Base-by-base conservation (phyloP, 2,113 vertebrate genomes). In the Semnornis frantzii region DNA sequence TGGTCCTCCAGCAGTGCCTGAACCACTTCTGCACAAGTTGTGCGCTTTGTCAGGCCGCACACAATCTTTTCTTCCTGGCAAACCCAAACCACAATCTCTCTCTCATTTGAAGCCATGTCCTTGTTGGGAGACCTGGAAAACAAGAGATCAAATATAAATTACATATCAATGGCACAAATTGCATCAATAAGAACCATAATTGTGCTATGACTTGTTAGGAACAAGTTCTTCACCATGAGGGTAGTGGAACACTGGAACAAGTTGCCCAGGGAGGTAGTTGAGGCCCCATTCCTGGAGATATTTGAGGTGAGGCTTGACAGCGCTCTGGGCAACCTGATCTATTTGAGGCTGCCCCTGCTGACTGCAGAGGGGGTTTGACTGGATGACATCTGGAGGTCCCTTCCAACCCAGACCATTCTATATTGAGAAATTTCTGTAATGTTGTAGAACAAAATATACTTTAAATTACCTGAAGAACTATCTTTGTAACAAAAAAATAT, bases 1-100 rank as follows among this genome's bases (percentile, higher is more conserved):
- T 99, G 98, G 64, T 99, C 99, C 30, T 99, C 98, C 79, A 99
- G 98, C 72, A 99, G 95, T 6, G 99, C 99, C 93, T 98, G 98
- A 84, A 99, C 97, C 90, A 99, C 97, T 77, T 99, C 98, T 10
- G 97, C 92, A 20, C 99, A 99, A 15, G 99, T 99, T 12, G 99
- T 99, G 85, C 98, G 98, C 90, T 99, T 99, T 20, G 98, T 99
- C 42, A 99, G 97, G 25, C 99, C 99, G 75, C 98, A 99, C 33
- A 99, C 98, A 52, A 99, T 98, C 95, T 99, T 99, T 88, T 99
- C 99, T 91, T 99, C 99, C 52, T 98, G 98, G 96, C 98, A 98
- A 89, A 99, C 98, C 91, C 98, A 98, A 50, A 99, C 98, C 62
- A 99, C 98, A 78, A 99, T 98, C 97, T 99, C 99, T 82, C 98